Evolutionary conservation across 2,113 vertebrate species (phyloP).

Genomic region (Tragelaphus strepsiceros): DNA sequence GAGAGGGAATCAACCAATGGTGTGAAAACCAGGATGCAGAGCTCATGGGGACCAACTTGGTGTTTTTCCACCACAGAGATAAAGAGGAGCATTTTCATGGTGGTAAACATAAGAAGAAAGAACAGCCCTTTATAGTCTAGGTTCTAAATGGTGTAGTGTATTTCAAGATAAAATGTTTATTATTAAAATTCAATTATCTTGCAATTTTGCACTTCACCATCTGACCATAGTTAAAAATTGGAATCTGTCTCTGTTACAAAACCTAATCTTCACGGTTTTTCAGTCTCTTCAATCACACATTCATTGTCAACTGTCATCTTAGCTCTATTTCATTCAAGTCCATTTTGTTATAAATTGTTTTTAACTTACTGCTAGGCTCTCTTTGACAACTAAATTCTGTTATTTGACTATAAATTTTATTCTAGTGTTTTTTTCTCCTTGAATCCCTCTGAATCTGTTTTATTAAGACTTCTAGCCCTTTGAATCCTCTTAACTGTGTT

Average conservation of each 20-base stretch:
- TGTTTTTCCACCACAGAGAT: background rate
- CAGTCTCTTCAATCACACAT: accelerated
- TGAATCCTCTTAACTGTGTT: background rate
- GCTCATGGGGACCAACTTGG: accelerated
- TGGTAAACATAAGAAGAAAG: background rate
- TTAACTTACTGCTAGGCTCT: background rate
- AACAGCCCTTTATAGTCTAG: background rate
- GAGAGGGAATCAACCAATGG: background rate
- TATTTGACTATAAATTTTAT: background rate
- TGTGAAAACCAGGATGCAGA: background rate
- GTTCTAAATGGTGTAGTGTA: background rate
- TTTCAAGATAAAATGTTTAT: background rate
- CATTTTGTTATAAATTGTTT: background rate
- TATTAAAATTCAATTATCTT: background rate
- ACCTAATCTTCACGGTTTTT: background rate
- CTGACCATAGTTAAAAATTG: background rate
- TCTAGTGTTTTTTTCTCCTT: background rate
- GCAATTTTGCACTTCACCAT: background rate
- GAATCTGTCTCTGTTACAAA: background rate
- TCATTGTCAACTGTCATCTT: background rate
- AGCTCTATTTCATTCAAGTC: background rate
- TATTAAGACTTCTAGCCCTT: background rate
- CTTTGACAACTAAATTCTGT: background rate
- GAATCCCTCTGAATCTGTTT: background rate
- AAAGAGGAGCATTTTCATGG: background rate